Evolutionary conservation across 1,140 invertebrate species (phyloP).

Genomic region (Dendrolimus kikuchii): DNA sequence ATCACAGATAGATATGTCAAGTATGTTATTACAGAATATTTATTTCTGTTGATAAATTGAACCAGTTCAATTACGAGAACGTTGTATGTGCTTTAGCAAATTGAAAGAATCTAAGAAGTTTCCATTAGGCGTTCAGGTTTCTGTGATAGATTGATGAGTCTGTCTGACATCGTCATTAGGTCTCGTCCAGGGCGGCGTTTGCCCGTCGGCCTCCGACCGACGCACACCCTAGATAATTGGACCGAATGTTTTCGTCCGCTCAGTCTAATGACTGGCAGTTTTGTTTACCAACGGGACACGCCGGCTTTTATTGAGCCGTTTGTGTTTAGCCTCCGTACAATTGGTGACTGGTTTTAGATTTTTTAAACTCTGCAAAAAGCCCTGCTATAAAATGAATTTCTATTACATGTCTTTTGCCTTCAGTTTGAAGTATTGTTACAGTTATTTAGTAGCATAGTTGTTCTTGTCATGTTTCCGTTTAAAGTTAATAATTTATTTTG

Average conservation of each 20-base stretch:
- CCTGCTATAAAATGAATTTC: no score
- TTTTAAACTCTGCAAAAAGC: constrained; percentile 9
- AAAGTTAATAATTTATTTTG: no score
- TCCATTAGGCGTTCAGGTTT: constrained; percentile 32
- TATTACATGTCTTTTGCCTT: no score
- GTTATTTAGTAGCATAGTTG: no score
- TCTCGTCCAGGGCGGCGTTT: constrained; percentile 29
- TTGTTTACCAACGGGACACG: constrained; percentile 55
- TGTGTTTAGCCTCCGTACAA: constrained; percentile 39
- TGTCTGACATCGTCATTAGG: constrained; percentile 56
- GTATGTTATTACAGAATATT: constrained; percentile 3
- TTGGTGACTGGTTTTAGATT: constrained; percentile 33
- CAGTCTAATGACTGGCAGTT: constrained; percentile 58
- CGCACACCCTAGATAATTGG: constrained; percentile 43
- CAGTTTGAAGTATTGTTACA: no score
- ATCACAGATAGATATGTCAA: neutral
- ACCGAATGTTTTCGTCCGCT: constrained; percentile 52
- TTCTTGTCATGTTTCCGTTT: no score
- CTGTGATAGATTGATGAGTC: constrained; percentile 54
- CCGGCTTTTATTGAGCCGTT: constrained; percentile 57
- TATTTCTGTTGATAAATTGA: neutral
- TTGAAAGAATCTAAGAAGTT: constrained; percentile 13
- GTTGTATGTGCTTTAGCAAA: neutral
- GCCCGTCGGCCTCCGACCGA: constrained; percentile 25
- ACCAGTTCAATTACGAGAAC: neutral